These are phyloP conservation scores for Aspidapion aeneum DNA, from an alignment of 2,888 invertebrate genomes.

Conservation along the genomic window DNA sequence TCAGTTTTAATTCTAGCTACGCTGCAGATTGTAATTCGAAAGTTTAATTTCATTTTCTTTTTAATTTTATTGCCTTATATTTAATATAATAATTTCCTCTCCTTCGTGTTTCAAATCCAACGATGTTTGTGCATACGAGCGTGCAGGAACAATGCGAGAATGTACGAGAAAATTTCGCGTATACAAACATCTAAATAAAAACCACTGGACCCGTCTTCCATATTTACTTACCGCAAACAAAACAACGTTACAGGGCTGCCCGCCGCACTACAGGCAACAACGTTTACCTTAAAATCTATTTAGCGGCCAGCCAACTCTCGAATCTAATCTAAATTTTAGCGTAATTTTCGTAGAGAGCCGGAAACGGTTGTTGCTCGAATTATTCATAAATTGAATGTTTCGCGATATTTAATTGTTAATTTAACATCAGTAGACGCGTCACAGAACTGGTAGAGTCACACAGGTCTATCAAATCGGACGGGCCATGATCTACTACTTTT, in stretches of 20 bases:
- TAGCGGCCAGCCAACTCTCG: conserved; percentile 13
- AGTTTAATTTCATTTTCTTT: not conserved
- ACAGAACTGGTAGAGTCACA: no score
- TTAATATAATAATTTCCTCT: not conserved
- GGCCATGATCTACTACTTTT: no score
- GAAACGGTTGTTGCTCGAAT: conserved; percentile 37
- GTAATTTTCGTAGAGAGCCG: conserved; percentile 11
- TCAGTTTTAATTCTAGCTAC: no score
- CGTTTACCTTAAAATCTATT: conserved; percentile 22
- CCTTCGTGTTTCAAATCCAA: not conserved
- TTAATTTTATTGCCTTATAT: not conserved
- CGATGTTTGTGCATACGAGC: not conserved
- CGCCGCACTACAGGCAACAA: conserved; percentile 10
- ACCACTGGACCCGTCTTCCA: conserved; percentile 3
- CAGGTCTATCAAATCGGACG: no score
- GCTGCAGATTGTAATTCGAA: no score
- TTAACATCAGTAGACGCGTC: conserved; percentile 43
- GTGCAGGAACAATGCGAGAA: not conserved
- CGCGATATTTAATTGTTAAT: conserved; percentile 46
- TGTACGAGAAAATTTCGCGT: not conserved
- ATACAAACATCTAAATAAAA: conserved; percentile 4
- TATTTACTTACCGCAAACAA: conserved; percentile 16
- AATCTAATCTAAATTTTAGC: conserved; percentile 9
- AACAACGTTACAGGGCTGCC: conserved; percentile 8
- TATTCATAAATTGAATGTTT: conserved; percentile 51